phyloP scores from a whole-genome alignment of 2,888 invertebrate genomes.

The Philaethria dido region DNA sequence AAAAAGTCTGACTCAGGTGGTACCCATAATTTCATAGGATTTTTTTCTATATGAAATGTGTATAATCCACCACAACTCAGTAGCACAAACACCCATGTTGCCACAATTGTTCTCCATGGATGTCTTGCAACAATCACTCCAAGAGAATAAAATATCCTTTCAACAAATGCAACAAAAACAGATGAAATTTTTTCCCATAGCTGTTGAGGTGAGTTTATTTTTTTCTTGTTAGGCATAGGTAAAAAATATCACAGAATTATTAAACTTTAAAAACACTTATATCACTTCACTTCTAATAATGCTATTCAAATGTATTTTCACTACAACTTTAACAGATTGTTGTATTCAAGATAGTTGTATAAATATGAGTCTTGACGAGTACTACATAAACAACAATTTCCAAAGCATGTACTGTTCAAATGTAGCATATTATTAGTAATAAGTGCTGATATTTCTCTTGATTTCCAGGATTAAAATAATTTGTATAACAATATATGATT shows the following conservation, averaged over 20 bases:
- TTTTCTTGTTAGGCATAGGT: conserved; percentile 63
- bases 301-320: conserved; percentile 9
- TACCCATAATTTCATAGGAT: conserved; percentile 90
- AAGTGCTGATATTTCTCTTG: background rate
- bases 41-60: conserved; percentile 88
- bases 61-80: conserved; percentile 85
- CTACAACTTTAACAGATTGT: conserved; percentile 5
- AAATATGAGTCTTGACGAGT: background rate
- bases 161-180: conserved; percentile 71
- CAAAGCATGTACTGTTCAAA: conserved; percentile 2
- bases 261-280: conserved; percentile 17
- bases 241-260: conserved; percentile 14
- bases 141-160: conserved; percentile 80
- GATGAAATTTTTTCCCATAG: conserved; percentile 74
- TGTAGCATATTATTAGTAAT: conserved; percentile 13
- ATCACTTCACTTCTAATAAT: conserved; percentile 19
- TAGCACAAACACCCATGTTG: conserved; percentile 82
- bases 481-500: background rate
- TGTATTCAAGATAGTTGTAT: conserved; percentile 3
- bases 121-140: conserved; percentile 84
- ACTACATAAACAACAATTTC: background rate
- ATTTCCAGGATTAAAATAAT: background rate
- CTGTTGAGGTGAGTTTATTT: conserved; percentile 65
- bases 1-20: conserved; percentile 88
- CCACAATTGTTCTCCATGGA: conserved; percentile 85